phyloP scores from a whole-genome alignment of 2,888 invertebrate species.

The Microdon myrmicae region DNA sequence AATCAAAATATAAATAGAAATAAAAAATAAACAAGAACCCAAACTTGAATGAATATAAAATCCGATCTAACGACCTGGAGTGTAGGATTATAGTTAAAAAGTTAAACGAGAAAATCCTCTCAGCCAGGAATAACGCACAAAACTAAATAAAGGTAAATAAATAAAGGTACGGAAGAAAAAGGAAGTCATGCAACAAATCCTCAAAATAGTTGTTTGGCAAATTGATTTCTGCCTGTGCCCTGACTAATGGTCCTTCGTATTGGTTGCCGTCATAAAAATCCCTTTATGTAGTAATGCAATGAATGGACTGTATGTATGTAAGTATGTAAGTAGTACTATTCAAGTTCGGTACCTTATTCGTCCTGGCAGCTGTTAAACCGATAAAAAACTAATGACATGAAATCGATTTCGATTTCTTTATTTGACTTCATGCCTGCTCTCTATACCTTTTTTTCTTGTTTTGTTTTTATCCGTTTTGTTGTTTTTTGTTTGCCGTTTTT shows the following conservation, averaged over 20 bases:
- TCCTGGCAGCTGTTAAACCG: constrained; percentile 44
- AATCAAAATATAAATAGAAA: too few relatives aligned
- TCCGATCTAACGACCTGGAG: background rate
- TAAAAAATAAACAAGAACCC: too few relatives aligned
- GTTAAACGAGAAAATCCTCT: constrained; percentile 26
- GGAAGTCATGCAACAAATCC: constrained; percentile 17
- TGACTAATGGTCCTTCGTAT: constrained; percentile 40
- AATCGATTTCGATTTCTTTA: constrained; percentile 49
- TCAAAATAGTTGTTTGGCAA: constrained; percentile 44
- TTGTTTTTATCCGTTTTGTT: constrained; percentile 2
- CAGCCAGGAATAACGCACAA: constrained; percentile 6
- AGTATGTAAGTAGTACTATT: too few relatives aligned
- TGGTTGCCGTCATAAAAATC: constrained; percentile 39
- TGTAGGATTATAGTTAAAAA: constrained; percentile 28
- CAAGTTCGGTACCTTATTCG: too few relatives aligned
- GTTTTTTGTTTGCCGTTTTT: constrained; percentile 10
- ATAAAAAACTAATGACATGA: constrained; percentile 50
- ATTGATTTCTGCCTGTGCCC: constrained; percentile 49
- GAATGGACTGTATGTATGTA: too few relatives aligned
- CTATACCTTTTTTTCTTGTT: constrained; percentile 3
- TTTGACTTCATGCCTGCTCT: constrained; percentile 19
- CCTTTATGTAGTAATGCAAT: constrained; percentile 41
- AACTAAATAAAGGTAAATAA: background rate
- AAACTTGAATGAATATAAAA: constrained; percentile 14
- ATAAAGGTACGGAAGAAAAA: constrained; percentile 8